Percentiles rank a stretch among this genome's conserved stretches.
phyloP scores from a whole-genome alignment of 2,113 vertebrate genomes.

The Orcinus orca region DNA sequence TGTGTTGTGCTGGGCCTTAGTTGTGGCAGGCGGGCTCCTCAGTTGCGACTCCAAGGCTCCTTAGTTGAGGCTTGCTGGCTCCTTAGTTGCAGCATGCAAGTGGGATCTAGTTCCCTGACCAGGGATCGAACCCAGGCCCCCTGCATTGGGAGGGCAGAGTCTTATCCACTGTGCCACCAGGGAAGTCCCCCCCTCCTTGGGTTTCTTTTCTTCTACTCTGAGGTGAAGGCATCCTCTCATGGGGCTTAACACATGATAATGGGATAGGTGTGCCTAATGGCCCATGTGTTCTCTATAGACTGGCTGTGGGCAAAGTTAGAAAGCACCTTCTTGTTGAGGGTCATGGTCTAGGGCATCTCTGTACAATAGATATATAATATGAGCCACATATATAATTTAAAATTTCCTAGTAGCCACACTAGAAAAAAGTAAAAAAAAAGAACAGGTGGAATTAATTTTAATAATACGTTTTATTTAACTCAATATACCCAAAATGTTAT shows the following conservation, averaged over 20 bases:
- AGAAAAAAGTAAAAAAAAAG: background rate
- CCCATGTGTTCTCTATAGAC: no score
- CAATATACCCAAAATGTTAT: background rate
- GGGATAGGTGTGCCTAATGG: background rate
- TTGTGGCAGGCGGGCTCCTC: no score
- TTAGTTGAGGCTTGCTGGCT: no score
- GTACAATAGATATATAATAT: background rate
- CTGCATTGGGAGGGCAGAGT: no score
- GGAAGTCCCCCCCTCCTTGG: background rate
- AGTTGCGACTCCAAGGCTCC: no score
- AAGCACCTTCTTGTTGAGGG: no score
- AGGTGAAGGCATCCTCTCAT: background rate
- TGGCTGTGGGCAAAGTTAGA: background rate
- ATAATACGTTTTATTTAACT: background rate
- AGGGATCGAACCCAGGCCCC: no score
- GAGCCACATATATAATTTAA: background rate
- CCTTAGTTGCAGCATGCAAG: no score
- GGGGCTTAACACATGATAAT: background rate
- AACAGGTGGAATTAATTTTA: background rate
- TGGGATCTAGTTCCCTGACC: no score
- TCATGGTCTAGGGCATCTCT: background rate
- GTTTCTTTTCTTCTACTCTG: background rate
- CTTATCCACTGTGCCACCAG: no score
- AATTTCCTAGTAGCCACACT: background rate
- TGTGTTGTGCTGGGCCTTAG: no score